A percentile compares a stretch with the other conserved stretches of the same genome.
These are phyloP conservation scores for Grammomys surdaster DNA, from an alignment of 2,113 vertebrate species.

Conservation along the genomic window DNA sequence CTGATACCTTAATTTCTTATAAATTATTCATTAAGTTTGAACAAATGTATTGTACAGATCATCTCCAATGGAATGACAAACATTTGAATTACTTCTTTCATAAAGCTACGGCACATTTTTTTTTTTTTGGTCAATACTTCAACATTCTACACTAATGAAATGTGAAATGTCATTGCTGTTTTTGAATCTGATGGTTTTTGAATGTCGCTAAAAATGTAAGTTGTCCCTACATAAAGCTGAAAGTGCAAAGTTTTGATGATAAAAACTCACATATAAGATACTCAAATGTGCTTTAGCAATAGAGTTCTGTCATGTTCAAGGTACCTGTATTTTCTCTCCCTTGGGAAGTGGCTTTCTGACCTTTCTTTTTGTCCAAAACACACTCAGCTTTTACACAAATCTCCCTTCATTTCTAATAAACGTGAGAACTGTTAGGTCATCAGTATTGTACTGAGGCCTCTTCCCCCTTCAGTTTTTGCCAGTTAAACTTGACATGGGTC, in stretches of 20 bases:
- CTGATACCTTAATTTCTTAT: slow-evolving; percentile 59
- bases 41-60: slow-evolving; percentile 43
- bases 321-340: neutral
- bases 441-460: neutral
- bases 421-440: too few relatives aligned
- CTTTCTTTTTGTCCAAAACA: neutral
- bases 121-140: neutral
- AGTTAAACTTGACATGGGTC: neutral
- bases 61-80: neutral
- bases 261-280: neutral
- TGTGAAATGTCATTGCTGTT: neutral
- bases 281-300: neutral
- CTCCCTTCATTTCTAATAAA: neutral
- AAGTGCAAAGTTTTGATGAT: neutral
- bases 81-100: slow-evolving; percentile 34
- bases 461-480: fast-evolving
- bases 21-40: slow-evolving; percentile 36
- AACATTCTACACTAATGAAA: slow-evolving; percentile 13
- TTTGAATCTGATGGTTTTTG: slow-evolving; percentile 38
- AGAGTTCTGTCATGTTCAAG: neutral
- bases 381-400: neutral
- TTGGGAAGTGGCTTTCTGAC: neutral
- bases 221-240: neutral
- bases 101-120: slow-evolving; percentile 12
- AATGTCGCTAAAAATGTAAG: slow-evolving; percentile 30